Conservation (phyloP, 2,113 vertebrate species). For the Chelonoidis abingdonii region DNA sequence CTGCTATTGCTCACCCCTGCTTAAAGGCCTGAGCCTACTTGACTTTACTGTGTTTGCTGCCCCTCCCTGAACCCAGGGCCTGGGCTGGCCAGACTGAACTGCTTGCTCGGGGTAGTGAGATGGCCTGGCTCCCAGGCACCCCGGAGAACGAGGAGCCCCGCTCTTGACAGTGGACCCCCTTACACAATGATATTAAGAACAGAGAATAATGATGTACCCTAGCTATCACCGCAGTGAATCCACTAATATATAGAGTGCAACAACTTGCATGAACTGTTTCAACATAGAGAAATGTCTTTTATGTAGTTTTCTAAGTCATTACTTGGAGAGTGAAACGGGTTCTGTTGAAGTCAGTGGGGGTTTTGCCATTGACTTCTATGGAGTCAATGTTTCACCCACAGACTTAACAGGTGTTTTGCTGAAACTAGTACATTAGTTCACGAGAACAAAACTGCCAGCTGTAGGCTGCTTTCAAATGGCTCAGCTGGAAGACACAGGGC, state of each 20-base stretch:
- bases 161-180: too few relatives aligned
- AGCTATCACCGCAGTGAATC: background rate
- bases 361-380: background rate
- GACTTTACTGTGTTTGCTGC: too few relatives aligned
- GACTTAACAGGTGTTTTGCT: background rate
- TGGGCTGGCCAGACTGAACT: too few relatives aligned
- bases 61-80: too few relatives aligned
- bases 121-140: too few relatives aligned
- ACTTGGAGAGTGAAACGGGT: accelerated
- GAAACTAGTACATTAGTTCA: background rate
- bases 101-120: too few relatives aligned
- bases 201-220: background rate
- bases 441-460: background rate
- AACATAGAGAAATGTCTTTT: accelerated
- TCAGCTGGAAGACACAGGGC: background rate
- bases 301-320: accelerated
- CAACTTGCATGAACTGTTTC: background rate
- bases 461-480: background rate
- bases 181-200: background rate
- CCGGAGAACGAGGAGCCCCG: too few relatives aligned
- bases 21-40: too few relatives aligned
- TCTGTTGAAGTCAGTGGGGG: background rate
- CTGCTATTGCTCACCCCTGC: too few relatives aligned
- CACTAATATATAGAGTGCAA: accelerated
- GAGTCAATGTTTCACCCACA: background rate